Percentiles rank a stretch among this genome's conserved stretches.
Evolutionary conservation across 2,797 vertebrate genomes (phyloP).

Genomic region (Etheostoma perlongum): DNA sequence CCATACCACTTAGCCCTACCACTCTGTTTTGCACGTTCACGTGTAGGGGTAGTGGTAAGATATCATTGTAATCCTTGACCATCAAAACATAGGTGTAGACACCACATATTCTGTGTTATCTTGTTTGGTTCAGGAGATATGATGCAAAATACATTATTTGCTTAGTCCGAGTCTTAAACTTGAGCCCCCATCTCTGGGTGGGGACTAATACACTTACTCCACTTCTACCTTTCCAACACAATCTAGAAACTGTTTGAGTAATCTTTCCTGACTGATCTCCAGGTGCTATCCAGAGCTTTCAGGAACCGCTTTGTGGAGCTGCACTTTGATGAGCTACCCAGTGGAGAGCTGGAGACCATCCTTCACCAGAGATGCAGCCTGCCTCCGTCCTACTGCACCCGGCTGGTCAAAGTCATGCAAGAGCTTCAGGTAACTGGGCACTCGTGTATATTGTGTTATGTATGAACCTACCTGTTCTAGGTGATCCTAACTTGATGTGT

Average conservation of each 20-base stretch:
- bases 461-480: background rate
- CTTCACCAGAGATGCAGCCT: slow-evolving; percentile 94
- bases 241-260: no score
- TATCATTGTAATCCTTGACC: no score
- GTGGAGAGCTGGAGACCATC: slow-evolving; percentile 92
- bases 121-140: no score
- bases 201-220: background rate
- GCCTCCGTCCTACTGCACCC: slow-evolving; percentile 94
- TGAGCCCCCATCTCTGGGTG: no score
- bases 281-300: slow-evolving; percentile 97
- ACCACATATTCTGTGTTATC: no score
- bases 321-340: slow-evolving; percentile 96
- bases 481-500: background rate
- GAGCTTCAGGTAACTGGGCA: slow-evolving; percentile 91
- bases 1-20: no score
- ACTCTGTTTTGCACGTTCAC: no score
- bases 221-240: background rate
- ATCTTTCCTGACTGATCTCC: background rate
- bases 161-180: no score
- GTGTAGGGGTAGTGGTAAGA: no score
- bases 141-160: no score
- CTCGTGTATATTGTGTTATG: background rate
- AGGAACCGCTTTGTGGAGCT: slow-evolving; percentile 98
- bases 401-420: slow-evolving; percentile 95
- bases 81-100: no score